A percentile compares a stretch with the other conserved stretches of the same genome.
Conservation (phyloP, 2,888 invertebrate species). For the Torymus tubicola region DNA sequence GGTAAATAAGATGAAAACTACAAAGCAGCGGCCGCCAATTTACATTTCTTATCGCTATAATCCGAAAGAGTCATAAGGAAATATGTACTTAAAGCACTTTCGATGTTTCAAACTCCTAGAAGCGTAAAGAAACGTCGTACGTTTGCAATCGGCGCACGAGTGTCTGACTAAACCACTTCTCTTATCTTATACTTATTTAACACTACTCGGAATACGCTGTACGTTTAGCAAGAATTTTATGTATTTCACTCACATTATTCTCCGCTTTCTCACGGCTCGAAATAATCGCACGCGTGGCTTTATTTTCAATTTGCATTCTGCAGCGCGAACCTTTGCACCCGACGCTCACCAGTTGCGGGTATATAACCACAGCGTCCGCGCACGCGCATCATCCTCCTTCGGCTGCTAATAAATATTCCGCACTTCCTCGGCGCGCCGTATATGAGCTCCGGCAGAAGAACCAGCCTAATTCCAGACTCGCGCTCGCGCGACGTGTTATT, state of each 20-base stretch:
- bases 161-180: neutral
- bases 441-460: too few species aligned
- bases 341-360: too few species aligned
- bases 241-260: too few species aligned
- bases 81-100: neutral
- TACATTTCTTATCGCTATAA: conserved; percentile 42
- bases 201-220: too few species aligned
- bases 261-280: too few species aligned
- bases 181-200: neutral
- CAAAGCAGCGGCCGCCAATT: conserved; percentile 50
- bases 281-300: neutral
- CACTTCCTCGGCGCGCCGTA: too few species aligned
- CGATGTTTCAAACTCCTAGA: neutral
- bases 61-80: conserved; percentile 18
- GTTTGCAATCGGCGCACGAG: neutral
- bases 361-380: too few species aligned
- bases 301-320: neutral
- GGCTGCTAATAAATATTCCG: too few species aligned
- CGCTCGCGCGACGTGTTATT: conserved; percentile 20
- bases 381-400: too few species aligned
- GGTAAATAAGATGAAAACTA: conserved; percentile 47
- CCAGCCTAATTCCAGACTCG: conserved; percentile 21
- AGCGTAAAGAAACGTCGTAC: neutral
- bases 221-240: too few species aligned
- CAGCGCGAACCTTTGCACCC: too few species aligned